Percentiles rank a stretch among this genome's conserved stretches.
Evolutionary conservation across 1,140 invertebrate species (phyloP).

Genomic region (Neodiprion fabricii): DNA sequence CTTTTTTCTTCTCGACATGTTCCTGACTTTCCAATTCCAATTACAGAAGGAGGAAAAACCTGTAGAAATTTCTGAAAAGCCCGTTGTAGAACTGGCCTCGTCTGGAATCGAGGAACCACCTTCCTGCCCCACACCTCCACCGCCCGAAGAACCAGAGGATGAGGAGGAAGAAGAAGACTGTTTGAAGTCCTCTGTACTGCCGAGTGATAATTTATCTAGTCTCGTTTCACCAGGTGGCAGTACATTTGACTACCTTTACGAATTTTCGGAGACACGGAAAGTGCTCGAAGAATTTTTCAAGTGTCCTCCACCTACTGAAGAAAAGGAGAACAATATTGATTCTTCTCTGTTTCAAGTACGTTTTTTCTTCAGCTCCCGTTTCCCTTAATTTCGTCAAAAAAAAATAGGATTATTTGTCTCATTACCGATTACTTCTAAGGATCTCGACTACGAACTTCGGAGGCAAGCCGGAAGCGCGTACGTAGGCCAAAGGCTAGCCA

Average conservation of each 20-base stretch:
- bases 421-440: slow-evolving; percentile 53
- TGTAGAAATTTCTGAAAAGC: slow-evolving; percentile 49
- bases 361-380: slow-evolving; percentile 26
- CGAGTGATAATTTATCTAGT: slow-evolving; percentile 53
- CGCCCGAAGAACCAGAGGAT: slow-evolving; percentile 27
- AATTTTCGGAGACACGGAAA: slow-evolving; percentile 90
- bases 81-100: slow-evolving; percentile 49
- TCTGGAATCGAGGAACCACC: slow-evolving; percentile 32
- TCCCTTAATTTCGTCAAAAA: slow-evolving; percentile 26
- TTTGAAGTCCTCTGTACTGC: slow-evolving; percentile 50
- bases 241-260: slow-evolving; percentile 86
- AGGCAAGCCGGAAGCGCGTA: slow-evolving; percentile 76
- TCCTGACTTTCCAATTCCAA: background rate
- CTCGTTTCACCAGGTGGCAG: slow-evolving; percentile 55
- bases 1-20: background rate
- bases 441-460: slow-evolving; percentile 84
- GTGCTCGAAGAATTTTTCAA: slow-evolving; percentile 92
- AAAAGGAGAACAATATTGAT: slow-evolving; percentile 59
- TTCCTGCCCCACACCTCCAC: slow-evolving; percentile 16
- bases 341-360: slow-evolving; percentile 63
- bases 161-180: slow-evolving; percentile 46
- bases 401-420: slow-evolving; percentile 23
- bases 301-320: slow-evolving; percentile 71
- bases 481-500: slow-evolving; percentile 79
- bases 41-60: slow-evolving; percentile 49